Conservation (phyloP, 2,888 invertebrate genomes). For the Elegia similella region DNA sequence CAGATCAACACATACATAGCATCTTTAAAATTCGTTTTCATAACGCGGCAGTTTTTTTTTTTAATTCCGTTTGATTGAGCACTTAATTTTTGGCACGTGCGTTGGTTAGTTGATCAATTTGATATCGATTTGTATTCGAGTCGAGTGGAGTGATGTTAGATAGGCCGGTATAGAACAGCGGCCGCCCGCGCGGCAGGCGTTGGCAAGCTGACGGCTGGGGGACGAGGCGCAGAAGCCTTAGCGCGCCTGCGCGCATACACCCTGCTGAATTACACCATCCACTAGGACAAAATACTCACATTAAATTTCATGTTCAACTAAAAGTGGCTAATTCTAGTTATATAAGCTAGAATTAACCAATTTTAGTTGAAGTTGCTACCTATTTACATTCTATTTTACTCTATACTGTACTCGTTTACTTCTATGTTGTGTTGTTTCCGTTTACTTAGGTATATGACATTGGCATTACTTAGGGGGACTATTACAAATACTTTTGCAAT, state of each 20-base stretch:
- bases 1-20: slow-evolving; percentile 50
- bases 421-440: background rate
- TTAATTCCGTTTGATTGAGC: slow-evolving; percentile 24
- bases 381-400: background rate
- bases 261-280: slow-evolving; percentile 46
- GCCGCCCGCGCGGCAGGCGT: slow-evolving; percentile 59
- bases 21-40: slow-evolving; percentile 32
- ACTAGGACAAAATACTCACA: slow-evolving; percentile 31
- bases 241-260: slow-evolving; percentile 63
- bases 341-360: no score
- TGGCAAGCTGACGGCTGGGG: slow-evolving; percentile 53
- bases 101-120: slow-evolving; percentile 49
- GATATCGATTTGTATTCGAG: slow-evolving; percentile 64
- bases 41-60: slow-evolving; percentile 28
- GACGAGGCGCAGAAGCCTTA: slow-evolving; percentile 54
- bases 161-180: slow-evolving; percentile 43
- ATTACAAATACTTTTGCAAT: no score
- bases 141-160: slow-evolving; percentile 30
- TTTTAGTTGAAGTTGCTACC: no score
- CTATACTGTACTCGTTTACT: background rate
- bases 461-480: no score
- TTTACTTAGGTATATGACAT: no score
- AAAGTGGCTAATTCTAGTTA: background rate
- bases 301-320: slow-evolving; percentile 12
- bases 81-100: slow-evolving; percentile 38